Conservation (phyloP, 2,888 invertebrate species). For the Anthrax anthrax region DNA sequence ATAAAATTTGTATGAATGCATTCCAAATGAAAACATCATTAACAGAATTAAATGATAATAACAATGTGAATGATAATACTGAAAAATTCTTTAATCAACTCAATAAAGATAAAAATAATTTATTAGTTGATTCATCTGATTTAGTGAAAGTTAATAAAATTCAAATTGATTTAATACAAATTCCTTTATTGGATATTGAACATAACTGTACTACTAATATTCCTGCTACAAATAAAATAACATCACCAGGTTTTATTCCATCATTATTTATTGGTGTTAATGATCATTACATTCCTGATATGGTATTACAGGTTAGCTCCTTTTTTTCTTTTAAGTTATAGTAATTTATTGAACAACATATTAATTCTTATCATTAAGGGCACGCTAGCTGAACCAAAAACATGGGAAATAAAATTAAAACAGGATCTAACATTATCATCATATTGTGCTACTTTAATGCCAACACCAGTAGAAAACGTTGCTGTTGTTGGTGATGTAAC, state of each 20-base stretch:
- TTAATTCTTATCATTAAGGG: no score
- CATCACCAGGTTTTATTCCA: slow-evolving; percentile 39
- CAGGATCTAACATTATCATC: slow-evolving; percentile 39
- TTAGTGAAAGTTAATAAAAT: background rate
- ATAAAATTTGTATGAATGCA: no score
- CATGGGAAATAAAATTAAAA: slow-evolving; percentile 43
- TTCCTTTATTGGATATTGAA: slow-evolving; percentile 40
- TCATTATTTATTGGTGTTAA: slow-evolving; percentile 47
- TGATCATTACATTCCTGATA: slow-evolving; percentile 56
- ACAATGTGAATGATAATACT: no score
- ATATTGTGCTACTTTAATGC: slow-evolving; percentile 44
- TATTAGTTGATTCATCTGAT: no score
- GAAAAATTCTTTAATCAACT: no score
- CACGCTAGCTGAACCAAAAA: slow-evolving; percentile 39
- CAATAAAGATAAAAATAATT: no score
- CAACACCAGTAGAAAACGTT: slow-evolving; percentile 60
- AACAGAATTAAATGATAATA: no score
- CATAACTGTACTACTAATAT: slow-evolving; percentile 23
- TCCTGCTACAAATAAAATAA: slow-evolving; percentile 6
- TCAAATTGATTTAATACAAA: slow-evolving; percentile 44
- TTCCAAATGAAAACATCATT: no score
- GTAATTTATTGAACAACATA: no score
- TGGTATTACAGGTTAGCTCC: slow-evolving; percentile 52
- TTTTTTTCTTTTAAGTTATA: no score
- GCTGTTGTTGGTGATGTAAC: slow-evolving; percentile 70